These are phyloP conservation scores for Calonectris borealis DNA, from an alignment of 2,113 vertebrate species.

Conservation along the genomic window DNA sequence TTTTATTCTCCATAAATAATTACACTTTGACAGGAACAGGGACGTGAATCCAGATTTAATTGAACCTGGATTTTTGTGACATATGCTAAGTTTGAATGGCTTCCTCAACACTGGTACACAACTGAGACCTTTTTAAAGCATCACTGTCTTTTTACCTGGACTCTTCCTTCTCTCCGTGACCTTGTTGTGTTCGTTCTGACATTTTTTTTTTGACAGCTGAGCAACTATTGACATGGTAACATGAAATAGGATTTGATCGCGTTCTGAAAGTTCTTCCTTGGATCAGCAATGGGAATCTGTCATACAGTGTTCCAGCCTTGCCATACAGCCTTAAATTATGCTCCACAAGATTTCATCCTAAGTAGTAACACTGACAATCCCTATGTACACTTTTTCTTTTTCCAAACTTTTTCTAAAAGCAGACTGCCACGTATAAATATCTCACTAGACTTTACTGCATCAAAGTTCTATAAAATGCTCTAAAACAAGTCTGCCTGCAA, in stretches of 20 bases:
- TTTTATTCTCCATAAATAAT: not conserved
- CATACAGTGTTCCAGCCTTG: not conserved
- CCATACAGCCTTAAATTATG: not conserved
- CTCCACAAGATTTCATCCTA: not conserved
- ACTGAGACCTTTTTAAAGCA: not conserved
- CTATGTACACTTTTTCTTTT: not conserved
- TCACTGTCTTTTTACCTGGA: not conserved
- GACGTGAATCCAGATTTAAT: not conserved
- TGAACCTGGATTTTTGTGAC: not conserved
- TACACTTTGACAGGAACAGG: not conserved
- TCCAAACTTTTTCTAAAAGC: not conserved
- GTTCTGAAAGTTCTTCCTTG: not conserved
- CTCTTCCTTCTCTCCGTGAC: not conserved
- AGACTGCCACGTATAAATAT: fast-evolving
- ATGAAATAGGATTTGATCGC: not conserved
- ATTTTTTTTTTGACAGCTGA: not conserved
- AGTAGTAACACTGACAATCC: not conserved
- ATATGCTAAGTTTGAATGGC: not conserved
- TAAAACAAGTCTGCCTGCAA: not conserved
- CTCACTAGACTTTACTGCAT: not conserved
- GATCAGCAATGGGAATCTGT: not conserved
- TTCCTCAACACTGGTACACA: not conserved
- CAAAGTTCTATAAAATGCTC: not conserved
- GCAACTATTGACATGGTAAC: not conserved
- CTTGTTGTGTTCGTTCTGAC: slow-evolving; percentile 4